Evolutionary conservation across 2,113 vertebrate genomes (phyloP).

Genomic region (Dissostichus mawsoni): DNA sequence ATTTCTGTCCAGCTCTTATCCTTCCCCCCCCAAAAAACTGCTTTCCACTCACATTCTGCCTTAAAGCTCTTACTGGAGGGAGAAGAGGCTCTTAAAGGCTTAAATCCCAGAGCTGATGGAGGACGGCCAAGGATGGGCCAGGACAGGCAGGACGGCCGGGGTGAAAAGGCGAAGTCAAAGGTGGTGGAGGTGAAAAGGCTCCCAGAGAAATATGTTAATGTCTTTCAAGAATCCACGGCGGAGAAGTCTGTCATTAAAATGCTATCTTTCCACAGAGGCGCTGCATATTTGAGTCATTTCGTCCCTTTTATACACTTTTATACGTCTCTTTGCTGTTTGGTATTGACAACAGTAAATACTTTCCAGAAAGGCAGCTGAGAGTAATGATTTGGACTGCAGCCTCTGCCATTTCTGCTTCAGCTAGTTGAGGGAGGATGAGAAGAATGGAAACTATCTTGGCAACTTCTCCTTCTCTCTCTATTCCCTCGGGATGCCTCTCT

Average conservation of each 20-base stretch:
- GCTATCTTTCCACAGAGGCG: constrained; percentile 22
- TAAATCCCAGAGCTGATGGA: constrained; percentile 71
- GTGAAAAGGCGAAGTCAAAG: constrained; percentile 52
- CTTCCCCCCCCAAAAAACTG: constrained; percentile 59
- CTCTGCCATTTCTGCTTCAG: constrained; percentile 63
- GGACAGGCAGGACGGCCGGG: constrained; percentile 26
- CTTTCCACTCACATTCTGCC: constrained; percentile 71
- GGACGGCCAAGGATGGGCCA: constrained; percentile 52
- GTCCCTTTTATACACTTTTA: constrained; percentile 13
- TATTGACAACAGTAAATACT: constrained; percentile 70
- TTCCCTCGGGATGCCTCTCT: constrained; percentile 64
- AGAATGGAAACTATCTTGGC: constrained; percentile 78
- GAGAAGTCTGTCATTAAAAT: constrained; percentile 16
- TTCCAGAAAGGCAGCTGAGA: constrained; percentile 70
- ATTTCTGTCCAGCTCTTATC: constrained; percentile 73
- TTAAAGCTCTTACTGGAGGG: constrained; percentile 74
- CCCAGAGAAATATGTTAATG: constrained; percentile 44
- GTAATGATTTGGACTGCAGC: constrained; percentile 70
- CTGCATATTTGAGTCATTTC: constrained; percentile 34
- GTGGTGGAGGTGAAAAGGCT: constrained; percentile 57
- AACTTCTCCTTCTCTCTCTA: constrained; percentile 58
- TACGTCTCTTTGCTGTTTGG: constrained; percentile 33
- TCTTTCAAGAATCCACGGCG: not conserved
- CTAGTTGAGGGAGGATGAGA: constrained; percentile 64
- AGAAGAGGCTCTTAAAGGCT: constrained; percentile 77